Conservation (phyloP, 1,140 invertebrate species). For the Macrosteles quadrilineatus region DNA sequence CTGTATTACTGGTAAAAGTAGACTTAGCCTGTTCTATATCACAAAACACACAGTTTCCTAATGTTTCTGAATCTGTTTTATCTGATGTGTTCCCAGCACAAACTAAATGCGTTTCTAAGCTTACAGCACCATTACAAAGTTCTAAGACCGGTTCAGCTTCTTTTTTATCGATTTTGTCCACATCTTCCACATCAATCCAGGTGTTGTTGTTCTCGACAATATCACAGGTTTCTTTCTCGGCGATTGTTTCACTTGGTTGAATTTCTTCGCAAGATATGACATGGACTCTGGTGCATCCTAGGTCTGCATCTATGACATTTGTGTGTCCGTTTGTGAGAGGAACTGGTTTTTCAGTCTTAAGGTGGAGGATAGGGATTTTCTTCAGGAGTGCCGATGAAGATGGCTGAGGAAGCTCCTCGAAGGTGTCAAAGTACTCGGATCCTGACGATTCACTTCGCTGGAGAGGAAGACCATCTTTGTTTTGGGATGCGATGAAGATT, state of each 20-base stretch:
- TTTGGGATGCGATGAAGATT: neutral
- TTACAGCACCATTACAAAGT: too few species aligned
- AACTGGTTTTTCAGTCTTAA: neutral
- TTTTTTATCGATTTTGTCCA: too few species aligned
- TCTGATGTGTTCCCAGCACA: too few species aligned
- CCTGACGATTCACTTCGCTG: neutral
- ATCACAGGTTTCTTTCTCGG: neutral
- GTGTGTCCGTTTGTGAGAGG: neutral
- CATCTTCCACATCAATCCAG: too few species aligned
- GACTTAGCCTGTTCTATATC: conserved; percentile 11
- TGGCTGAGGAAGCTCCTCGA: neutral
- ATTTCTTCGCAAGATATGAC: neutral
- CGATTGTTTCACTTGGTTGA: neutral
- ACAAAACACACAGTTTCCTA: conserved; percentile 9
- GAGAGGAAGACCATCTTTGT: neutral
- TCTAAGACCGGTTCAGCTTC: too few species aligned
- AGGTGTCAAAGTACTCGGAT: neutral
- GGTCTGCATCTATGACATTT: neutral
- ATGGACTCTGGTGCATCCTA: neutral
- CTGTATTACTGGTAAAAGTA: neutral
- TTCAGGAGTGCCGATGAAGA: neutral
- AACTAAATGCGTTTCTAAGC: too few species aligned
- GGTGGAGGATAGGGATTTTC: neutral
- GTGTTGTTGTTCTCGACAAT: neutral
- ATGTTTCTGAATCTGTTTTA: too few species aligned